Evolutionary conservation across 2,888 invertebrate species (phyloP).

Genomic region (Drosophila diplacantha): DNA sequence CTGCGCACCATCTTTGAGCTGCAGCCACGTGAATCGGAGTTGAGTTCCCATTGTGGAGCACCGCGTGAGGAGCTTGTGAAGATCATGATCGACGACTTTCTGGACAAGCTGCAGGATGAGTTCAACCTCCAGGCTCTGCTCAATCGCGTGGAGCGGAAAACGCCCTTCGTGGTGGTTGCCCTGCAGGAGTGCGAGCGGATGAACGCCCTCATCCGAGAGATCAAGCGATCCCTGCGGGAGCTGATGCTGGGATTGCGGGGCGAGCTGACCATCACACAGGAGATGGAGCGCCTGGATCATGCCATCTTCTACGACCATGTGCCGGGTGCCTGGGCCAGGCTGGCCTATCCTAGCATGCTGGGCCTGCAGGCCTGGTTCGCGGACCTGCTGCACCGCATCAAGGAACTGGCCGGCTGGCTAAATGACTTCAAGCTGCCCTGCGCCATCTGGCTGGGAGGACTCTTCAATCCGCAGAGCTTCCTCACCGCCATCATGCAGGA

Average conservation of each 20-base stretch:
- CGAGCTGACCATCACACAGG: constrained; percentile 94
- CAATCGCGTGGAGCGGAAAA: constrained; percentile 91
- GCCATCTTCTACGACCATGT: constrained; percentile 92
- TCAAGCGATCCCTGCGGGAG: constrained; percentile 89
- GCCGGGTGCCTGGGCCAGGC: constrained; percentile 88
- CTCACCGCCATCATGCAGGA: constrained; percentile 98
- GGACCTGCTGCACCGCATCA: constrained; percentile 88
- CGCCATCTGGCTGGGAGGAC: constrained; percentile 95
- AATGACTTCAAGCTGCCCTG: constrained; percentile 89
- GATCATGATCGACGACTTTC: constrained; percentile 88
- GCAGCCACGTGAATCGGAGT: constrained; percentile 88
- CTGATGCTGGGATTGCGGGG: constrained; percentile 94
- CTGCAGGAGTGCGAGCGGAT: constrained; percentile 97
- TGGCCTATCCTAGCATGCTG: constrained; percentile 93
- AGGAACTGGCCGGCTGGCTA: constrained; percentile 92
- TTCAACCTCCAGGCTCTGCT: constrained; percentile 92
- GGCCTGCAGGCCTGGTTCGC: constrained; percentile 92
- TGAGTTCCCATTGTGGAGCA: constrained; percentile 79
- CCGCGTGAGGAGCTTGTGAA: constrained; percentile 89
- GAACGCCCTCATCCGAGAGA: constrained; percentile 91
- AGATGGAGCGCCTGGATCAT: constrained; percentile 93
- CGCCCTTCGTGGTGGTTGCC: constrained; percentile 94
- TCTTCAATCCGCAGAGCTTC: constrained; percentile 98
- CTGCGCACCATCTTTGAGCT: constrained; percentile 92
- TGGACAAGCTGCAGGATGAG: constrained; percentile 93